Evolutionary conservation across 2,888 invertebrate genomes (phyloP), one percentile per base, ranked within the genome.

Genomic region (Camptogramma bilineatum): DNA sequence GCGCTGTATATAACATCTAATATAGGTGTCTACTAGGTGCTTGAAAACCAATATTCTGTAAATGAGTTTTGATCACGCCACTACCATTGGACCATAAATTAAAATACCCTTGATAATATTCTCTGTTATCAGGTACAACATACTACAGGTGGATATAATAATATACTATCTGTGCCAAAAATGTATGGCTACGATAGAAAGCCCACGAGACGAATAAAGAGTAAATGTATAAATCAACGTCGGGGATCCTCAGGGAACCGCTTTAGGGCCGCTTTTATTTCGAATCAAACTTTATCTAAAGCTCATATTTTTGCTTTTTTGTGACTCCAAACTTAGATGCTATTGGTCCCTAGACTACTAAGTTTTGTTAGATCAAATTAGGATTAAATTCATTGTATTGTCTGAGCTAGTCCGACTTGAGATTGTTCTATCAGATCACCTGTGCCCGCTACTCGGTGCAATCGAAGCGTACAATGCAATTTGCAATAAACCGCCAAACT

Each of bases 151-250:
- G 17, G 21, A 9, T 28, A 28, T 28, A 28, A 28, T 8, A 28
- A 28, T 28, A 28, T 56, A 44, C 34, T 44, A 54, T 39, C 19
- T 64, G 63, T 19, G 44, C 57, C 51, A 64, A 68, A 66, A 60
- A 61, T 64, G 50, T 64, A 52, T 21, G 57, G 48, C 60, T 64
- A 55, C 24, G 65, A 68, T 70, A 67, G 50, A 57, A 67, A 59
- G 64, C 70, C 65, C 72, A 13, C 47, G 63, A 62, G 68, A 70
- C 50, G 52, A 65, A 63, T 64, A 62, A 58, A 54, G 46, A 54
- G 64, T 53, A 62, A 64, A 66, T 50, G 55, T 56, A 64, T 69
- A 71, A 69, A 69, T 69, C 69, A 70, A 48, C 63, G 59, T 18
- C 51, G 34, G 58, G 54, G 50, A 62, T 51, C 66, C 63, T 52